A percentile compares a stretch with the other conserved stretches of the same genome.
These are phyloP conservation scores for Nudaria mundana DNA, from an alignment of 2,888 invertebrate species.

Conservation along the genomic window DNA sequence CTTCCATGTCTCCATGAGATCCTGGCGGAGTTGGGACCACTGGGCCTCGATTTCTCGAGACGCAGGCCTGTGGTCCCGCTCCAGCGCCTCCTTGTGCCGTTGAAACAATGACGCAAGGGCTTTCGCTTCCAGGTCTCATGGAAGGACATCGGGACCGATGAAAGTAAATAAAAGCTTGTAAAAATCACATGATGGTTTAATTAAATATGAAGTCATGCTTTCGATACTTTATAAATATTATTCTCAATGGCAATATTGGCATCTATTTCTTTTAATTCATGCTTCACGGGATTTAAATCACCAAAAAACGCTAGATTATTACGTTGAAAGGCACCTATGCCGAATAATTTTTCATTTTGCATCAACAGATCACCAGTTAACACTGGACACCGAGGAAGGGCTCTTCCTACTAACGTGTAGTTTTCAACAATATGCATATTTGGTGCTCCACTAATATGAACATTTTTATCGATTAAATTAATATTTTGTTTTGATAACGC, in stretches of 20 bases:
- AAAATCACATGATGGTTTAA: background rate
- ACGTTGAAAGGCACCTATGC: conserved; percentile 52
- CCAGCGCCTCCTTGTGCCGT: too few species aligned
- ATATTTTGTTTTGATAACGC: conserved; percentile 55
- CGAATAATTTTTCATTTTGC: conserved; percentile 49
- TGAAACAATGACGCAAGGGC: too few species aligned
- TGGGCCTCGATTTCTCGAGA: too few species aligned
- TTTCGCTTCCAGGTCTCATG: too few species aligned
- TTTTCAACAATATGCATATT: conserved; percentile 38
- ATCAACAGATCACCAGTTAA: conserved; percentile 61
- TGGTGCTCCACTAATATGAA: conserved; percentile 4
- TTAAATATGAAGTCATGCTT: background rate
- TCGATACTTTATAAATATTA: background rate
- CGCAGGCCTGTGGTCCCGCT: too few species aligned
- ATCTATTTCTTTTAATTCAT: conserved; percentile 42
- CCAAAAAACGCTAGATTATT: conserved; percentile 54
- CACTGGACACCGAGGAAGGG: conserved; percentile 53
- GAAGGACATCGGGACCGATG: too few species aligned
- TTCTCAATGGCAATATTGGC: conserved; percentile 17
- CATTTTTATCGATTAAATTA: conserved; percentile 25
- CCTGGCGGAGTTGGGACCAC: too few species aligned
- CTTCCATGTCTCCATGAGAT: too few species aligned
- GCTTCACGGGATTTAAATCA: conserved; percentile 40
- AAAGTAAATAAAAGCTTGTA: too few species aligned
- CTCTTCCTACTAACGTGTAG: conserved; percentile 54